Evolutionary conservation across 2,113 vertebrate genomes (phyloP), one percentile per base, ranked within the genome.

Genomic region (Nanorana parkeri): DNA sequence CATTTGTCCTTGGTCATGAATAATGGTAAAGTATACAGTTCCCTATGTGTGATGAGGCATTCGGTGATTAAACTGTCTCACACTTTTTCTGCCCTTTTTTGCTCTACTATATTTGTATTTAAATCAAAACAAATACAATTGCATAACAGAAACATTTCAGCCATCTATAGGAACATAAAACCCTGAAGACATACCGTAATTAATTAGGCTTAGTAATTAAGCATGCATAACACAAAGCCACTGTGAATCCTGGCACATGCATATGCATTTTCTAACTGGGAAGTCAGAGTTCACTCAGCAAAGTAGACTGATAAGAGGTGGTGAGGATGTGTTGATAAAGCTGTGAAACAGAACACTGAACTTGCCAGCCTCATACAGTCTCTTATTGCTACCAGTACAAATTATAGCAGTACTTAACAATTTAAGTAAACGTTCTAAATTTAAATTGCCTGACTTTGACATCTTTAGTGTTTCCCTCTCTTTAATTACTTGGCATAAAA

Each of bases 381-480:
- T 47, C 54, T 51, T 15, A 73, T n/a, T 23, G 54, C n/a, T 64
- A 61, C 16, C 3, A 72, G 60, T 72, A 71, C 67, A 61, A 68
- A 71, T 63, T 26, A 80, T 71, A 52, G 47, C 28, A 17, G 7
- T 26, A 47, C 15, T 72, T 72, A 81, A 73, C 68, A 73, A 26
- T 81, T 81, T 72, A 81, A 68, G 68, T 81, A 81, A 81, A 81
- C 51, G 78, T 71, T 47, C 68, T 64, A 73, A 73, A 81, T 73
- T 63, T 72, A 81, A 64, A 29, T 72, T 28, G 68, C 68, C 28
- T 21, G 19, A 72, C 41, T 72, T 55, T 81, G 67, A 71, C 67
- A 81, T n/a, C 36, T 81, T 72, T 81, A 64, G 17, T 81, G 58
- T 72, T 73, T 64, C 24, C 24, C 61, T 58, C 36, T 13, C 68